Percentiles rank a stretch among this genome's conserved stretches.
phyloP scores from a whole-genome alignment of 2,797 vertebrate genomes.

The Urophycis tenuis region DNA sequence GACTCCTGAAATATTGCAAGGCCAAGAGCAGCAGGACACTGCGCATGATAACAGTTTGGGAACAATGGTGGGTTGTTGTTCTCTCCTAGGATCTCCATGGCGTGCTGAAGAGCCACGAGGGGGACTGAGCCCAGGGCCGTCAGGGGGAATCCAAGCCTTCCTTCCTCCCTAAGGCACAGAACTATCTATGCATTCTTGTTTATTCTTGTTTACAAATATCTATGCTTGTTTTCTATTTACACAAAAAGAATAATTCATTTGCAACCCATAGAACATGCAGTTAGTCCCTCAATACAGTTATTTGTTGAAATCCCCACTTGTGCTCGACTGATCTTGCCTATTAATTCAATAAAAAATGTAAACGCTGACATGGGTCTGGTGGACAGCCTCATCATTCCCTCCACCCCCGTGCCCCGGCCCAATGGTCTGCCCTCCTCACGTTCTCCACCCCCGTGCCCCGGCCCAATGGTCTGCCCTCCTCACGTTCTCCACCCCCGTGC shows the following conservation, averaged over 20 bases:
- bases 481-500: constrained; percentile 52
- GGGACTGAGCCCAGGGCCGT: constrained; percentile 26
- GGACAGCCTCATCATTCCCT: constrained; percentile 9
- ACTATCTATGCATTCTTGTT: not conserved
- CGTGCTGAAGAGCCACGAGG: constrained; percentile 37
- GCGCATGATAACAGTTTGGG: not conserved
- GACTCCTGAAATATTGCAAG: not conserved
- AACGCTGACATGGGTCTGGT: not conserved
- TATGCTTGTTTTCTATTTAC: not conserved
- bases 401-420: too few relatives aligned
- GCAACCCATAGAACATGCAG: not conserved
- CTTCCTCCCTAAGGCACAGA: constrained; percentile 19
- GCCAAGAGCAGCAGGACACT: not conserved
- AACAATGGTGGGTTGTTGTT: not conserved
- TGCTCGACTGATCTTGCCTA: constrained; percentile 5
- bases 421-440: constrained; percentile 57
- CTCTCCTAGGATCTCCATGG: constrained; percentile 58
- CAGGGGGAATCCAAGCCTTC: too few relatives aligned
- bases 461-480: too few relatives aligned
- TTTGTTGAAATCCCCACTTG: not conserved
- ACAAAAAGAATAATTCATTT: not conserved
- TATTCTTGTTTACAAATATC: not conserved
- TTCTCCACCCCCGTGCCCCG: constrained; percentile 54
- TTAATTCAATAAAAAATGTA: constrained; percentile 7
- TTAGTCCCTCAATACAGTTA: not conserved